phyloP scores from a whole-genome alignment of 2,113 vertebrate genomes.

The Odontophorus gujanensis region DNA sequence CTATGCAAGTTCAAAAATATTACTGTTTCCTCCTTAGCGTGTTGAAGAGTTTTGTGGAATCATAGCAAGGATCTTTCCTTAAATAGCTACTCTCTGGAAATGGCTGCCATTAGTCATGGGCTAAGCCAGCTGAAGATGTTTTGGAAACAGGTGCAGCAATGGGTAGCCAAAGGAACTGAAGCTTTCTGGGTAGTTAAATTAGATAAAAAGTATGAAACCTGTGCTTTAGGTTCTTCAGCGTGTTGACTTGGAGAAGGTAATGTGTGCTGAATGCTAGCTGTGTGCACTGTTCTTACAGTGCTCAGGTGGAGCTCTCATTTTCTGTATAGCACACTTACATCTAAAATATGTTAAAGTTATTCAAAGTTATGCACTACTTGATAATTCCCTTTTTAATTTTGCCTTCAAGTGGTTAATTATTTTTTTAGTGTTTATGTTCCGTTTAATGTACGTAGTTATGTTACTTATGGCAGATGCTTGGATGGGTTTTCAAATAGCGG shows the following conservation, averaged over 20 bases:
- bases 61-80: slow-evolving; percentile 34
- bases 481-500: not conserved
- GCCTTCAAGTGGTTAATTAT: not conserved
- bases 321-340: not conserved
- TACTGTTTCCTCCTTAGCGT: not conserved
- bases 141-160: slow-evolving; percentile 51
- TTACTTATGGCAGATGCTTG: not conserved
- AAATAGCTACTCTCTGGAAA: slow-evolving; percentile 56
- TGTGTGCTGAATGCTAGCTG: not conserved
- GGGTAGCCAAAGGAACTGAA: slow-evolving; percentile 3
- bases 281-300: not conserved
- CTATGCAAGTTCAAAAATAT: not conserved
- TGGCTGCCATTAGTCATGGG: slow-evolving; percentile 45
- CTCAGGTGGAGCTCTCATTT: fast-evolving
- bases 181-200: not conserved
- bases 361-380: not conserved
- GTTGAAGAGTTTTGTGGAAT: not conserved
- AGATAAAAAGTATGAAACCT: slow-evolving; percentile 3
- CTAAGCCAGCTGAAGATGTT: slow-evolving; percentile 46
- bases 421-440: not conserved
- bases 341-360: not conserved
- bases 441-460: not conserved
- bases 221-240: not conserved
- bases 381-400: not conserved
- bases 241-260: not conserved